Evolutionary conservation across 2,888 invertebrate species (phyloP).

Genomic region (Tethea ocularis): DNA sequence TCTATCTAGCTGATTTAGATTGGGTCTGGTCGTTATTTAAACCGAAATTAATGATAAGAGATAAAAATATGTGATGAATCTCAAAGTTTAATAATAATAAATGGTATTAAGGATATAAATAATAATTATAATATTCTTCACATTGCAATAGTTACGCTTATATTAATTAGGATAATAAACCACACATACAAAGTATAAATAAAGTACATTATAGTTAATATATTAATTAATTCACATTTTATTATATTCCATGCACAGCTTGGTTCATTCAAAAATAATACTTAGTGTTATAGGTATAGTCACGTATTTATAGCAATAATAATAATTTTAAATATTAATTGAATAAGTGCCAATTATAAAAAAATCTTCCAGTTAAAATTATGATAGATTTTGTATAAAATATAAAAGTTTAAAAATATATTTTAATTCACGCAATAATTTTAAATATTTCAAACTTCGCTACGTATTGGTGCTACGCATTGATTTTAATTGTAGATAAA

Average conservation of each 20-base stretch:
- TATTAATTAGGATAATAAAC: neutral
- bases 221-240: conserved; percentile 4
- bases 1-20: neutral
- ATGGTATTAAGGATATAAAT: neutral
- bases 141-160: conserved; percentile 6
- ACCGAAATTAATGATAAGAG: neutral
- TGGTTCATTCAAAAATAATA: conserved; percentile 21
- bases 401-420: conserved; percentile 32
- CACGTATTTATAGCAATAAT: conserved; percentile 15
- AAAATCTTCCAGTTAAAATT: conserved; percentile 18
- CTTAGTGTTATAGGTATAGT: conserved; percentile 23
- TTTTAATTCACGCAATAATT: conserved; percentile 19
- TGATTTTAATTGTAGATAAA: conserved; percentile 24
- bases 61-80: neutral
- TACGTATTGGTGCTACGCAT: conserved; percentile 61
- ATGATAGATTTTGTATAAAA: conserved; percentile 33
- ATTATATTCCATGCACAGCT: conserved; percentile 19
- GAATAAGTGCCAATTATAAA: conserved; percentile 40
- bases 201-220: neutral
- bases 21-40: neutral
- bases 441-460: conserved; percentile 43
- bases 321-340: conserved; percentile 9
- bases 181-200: neutral
- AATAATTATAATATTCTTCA: neutral
- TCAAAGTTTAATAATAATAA: neutral